Percentiles rank a stretch among this genome's conserved stretches.
Conservation (phyloP, 2,797 vertebrate species). For the Lithobates pipiens region DNA sequence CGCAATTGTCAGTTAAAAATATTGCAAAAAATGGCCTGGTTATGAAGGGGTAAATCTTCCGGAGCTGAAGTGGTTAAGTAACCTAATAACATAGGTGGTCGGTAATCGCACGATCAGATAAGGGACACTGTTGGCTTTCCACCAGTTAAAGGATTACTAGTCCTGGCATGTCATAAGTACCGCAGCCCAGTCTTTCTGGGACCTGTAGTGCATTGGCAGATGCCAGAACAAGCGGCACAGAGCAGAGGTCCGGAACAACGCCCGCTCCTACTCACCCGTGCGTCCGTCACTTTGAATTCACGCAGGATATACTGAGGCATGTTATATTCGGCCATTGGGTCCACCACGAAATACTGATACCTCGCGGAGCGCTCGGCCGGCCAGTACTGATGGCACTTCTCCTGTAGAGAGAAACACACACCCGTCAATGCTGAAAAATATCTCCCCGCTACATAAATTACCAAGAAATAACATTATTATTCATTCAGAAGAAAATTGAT, state of each 20-base stretch:
- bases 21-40: too few species aligned
- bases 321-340: slow-evolving; percentile 98
- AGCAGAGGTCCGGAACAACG: neutral
- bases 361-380: slow-evolving; percentile 94
- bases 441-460: neutral
- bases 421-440: neutral
- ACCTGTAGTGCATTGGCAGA: too few species aligned
- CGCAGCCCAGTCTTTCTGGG: too few species aligned
- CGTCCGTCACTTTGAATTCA: slow-evolving; percentile 96
- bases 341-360: slow-evolving; percentile 97
- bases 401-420: slow-evolving; percentile 74
- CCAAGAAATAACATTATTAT: neutral
- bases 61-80: too few species aligned
- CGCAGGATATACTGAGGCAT: slow-evolving; percentile 98
- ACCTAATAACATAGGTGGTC: too few species aligned
- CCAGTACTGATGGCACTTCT: slow-evolving; percentile 99
- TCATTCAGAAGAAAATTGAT: neutral
- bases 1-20: too few species aligned
- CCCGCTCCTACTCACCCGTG: slow-evolving; percentile 82
- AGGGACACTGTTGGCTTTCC: too few species aligned
- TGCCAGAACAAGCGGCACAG: too few species aligned
- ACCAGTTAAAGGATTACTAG: too few species aligned
- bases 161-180: too few species aligned
- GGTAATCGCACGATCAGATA: too few species aligned
- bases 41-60: too few species aligned